Base-by-base conservation (phyloP, 23 tunicate genomes). In the Clavelina lepadiformis region DNA sequence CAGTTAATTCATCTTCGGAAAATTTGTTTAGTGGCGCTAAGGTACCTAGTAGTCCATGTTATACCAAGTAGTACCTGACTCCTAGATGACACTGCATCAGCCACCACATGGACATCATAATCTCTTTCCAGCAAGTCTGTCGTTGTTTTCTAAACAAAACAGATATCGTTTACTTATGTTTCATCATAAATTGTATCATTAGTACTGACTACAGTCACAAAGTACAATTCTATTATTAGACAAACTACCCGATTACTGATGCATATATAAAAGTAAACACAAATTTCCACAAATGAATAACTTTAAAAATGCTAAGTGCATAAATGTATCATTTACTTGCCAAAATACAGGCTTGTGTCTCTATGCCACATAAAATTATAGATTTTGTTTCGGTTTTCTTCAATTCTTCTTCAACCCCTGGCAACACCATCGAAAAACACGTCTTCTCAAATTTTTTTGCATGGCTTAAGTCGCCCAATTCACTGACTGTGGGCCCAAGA, bases 341-440 rank as follows among this genome's bases (percentile, higher is more conserved):
- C 77, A 88, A 46, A 44, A 88, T 74, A 74, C 96, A 88, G n/a
- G 96, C 96, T 74, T 88, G 96, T 6, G 96, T 80, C 74, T 88
- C 96, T 29, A 88, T 88, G 15, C 96, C 96, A 74, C 96, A 88
- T 1, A 88, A 33, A 35, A 88, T 74, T 15, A 80, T 58, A 22
- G 96, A 79, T 63, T 88, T 80, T 1, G 51, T 73, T 28, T 80
- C 52, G 18, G 56, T 60, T 0, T 80, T 44, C 32, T 61, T 50
- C 38, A 88, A 56, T 37, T 61, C 77, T 11, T 62, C 28, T 69
- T 80, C 78, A 32, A 88, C 82, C 50, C 69, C 59, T 11, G 87
- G 96, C 37, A 82, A 35, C 18, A 88, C 69, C 96, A 88, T 88
- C 5, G 87, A 68, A 35, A 88, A 88, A 46, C 96, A 88, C 3